Percentiles rank a stretch among this genome's conserved stretches.
Conservation (phyloP, 2,797 vertebrate species). For the Syngnathus rostellatus region DNA sequence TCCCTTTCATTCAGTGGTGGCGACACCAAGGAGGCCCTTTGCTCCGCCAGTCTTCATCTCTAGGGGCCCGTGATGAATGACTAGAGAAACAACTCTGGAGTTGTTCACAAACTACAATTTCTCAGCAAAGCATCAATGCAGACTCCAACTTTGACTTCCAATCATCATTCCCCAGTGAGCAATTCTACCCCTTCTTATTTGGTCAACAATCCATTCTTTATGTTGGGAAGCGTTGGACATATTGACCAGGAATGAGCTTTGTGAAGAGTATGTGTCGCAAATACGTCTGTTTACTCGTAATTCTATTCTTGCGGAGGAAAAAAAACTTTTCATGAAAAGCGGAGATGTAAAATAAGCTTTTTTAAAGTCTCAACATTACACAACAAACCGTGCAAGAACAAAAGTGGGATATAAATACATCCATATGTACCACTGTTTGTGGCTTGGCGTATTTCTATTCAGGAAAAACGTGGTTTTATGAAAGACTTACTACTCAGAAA, state of each 20-base stretch:
- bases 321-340: constrained; percentile 36
- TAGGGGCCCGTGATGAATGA: constrained; percentile 61
- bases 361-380: constrained; percentile 47
- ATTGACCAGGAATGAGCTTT: constrained; percentile 11
- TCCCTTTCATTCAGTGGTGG: constrained; percentile 39
- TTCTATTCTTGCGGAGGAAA: constrained; percentile 23
- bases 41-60: constrained; percentile 44
- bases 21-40: constrained; percentile 48
- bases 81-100: constrained; percentile 50
- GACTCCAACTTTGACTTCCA: constrained; percentile 34
- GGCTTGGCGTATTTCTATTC: constrained; percentile 67
- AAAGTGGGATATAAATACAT: constrained; percentile 65
- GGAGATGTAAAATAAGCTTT: constrained; percentile 47
- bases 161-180: constrained; percentile 15
- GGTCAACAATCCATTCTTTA: constrained; percentile 9
- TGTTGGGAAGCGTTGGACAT: constrained; percentile 9
- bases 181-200: constrained; percentile 12
- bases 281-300: constrained; percentile 32
- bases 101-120: constrained; percentile 57
- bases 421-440: constrained; percentile 70
- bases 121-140: constrained; percentile 38
- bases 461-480: constrained; percentile 64
- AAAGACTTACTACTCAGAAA: constrained; percentile 66
- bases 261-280: constrained; percentile 45
- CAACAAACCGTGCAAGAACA: constrained; percentile 61